Conservation (phyloP, 2,113 vertebrate species). For the Osmerus mordax region DNA sequence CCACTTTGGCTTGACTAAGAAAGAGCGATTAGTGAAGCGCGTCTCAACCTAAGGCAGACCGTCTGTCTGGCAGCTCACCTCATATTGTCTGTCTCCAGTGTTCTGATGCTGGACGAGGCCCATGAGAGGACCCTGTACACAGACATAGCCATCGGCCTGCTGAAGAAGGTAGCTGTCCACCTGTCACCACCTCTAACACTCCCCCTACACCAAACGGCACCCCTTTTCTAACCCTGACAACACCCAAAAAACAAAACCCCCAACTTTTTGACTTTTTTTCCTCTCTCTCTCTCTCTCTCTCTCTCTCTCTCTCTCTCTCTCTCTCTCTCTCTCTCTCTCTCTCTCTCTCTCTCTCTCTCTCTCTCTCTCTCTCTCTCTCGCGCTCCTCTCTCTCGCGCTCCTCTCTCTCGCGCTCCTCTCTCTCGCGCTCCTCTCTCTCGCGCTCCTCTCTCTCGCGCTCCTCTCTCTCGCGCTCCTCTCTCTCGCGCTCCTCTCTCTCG, state of each 20-base stretch:
- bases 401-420: not conserved
- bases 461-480: not conserved
- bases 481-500: not conserved
- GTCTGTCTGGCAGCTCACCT: not conserved
- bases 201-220: too few relatives aligned
- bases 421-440: too few relatives aligned
- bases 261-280: not conserved
- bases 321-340: not conserved
- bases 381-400: not conserved
- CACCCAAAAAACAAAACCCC: too few relatives aligned
- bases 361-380: too few relatives aligned
- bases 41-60: too few relatives aligned
- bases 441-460: too few relatives aligned
- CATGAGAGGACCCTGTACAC: constrained; percentile 96
- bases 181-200: not conserved
- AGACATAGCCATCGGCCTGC: constrained; percentile 93
- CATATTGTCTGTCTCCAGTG: constrained; percentile 68
- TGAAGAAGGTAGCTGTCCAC: constrained; percentile 85
- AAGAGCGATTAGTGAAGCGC: too few relatives aligned
- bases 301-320: not conserved
- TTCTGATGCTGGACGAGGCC: constrained; percentile 93
- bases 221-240: too few relatives aligned
- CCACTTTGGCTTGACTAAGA: not conserved
- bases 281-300: not conserved
- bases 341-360: not conserved